Conservation (phyloP, 2,797 vertebrate genomes). For the Choloepus didactylus region DNA sequence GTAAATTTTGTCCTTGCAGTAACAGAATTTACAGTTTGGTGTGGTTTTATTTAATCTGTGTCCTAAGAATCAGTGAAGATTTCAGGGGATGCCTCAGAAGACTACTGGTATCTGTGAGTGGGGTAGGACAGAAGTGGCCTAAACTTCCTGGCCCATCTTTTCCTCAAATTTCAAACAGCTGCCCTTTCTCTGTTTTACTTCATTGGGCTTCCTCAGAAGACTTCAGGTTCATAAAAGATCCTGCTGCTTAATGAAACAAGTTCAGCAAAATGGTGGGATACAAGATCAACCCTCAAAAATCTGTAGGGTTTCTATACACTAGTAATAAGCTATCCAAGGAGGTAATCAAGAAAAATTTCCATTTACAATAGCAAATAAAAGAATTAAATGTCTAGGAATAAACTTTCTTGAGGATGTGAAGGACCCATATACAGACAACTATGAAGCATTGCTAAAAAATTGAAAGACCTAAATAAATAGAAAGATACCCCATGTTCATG, state of each 20-base stretch:
- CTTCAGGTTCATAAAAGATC: background rate
- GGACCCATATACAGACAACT: no score
- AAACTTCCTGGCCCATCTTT: background rate
- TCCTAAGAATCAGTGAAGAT: background rate
- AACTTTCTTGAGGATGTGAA: no score
- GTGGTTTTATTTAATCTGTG: background rate
- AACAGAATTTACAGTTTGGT: background rate
- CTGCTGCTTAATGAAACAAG: background rate
- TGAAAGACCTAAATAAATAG: no score
- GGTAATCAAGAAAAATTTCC: no score
- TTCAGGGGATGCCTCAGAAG: background rate
- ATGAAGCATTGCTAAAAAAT: no score
- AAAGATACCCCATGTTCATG: no score
- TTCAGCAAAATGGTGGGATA: no score
- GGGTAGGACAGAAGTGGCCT: background rate
- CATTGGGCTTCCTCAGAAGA: background rate
- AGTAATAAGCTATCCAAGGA: no score
- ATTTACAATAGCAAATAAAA: no score
- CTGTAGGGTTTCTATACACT: no score
- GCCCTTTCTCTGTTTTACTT: background rate
- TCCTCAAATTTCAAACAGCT: background rate
- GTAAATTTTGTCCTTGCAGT: background rate
- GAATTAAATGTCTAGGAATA: no score
- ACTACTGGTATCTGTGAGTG: background rate
- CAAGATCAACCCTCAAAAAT: no score